These are phyloP conservation scores for Emmelina monodactyla DNA, from an alignment of 2,888 invertebrate species.

Conservation along the genomic window DNA sequence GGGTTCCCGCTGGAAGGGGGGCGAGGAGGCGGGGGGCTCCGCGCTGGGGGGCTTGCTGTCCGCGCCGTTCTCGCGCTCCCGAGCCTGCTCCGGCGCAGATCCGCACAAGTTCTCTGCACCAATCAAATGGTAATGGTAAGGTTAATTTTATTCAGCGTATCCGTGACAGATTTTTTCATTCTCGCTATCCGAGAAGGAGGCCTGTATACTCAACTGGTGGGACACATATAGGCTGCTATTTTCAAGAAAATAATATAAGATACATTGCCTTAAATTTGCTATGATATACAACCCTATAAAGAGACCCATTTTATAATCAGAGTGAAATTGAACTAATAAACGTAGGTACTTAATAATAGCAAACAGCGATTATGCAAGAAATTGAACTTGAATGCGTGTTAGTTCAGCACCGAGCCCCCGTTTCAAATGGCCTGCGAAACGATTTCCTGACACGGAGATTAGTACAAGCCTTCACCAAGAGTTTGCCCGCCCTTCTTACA, in stretches of 20 bases:
- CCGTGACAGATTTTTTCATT: no score
- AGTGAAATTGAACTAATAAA: constrained; percentile 35
- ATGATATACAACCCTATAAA: no score
- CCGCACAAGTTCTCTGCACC: constrained; percentile 51
- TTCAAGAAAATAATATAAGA: no score
- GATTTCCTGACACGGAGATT: constrained; percentile 67
- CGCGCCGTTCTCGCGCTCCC: constrained; percentile 49
- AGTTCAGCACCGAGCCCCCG: constrained; percentile 45
- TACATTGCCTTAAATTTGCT: no score
- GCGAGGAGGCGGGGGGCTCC: constrained; percentile 49
- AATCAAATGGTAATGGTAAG: no score
- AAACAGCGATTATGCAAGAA: constrained; percentile 53
- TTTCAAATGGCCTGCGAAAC: constrained; percentile 65
- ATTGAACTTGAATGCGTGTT: constrained; percentile 57
- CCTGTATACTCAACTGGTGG: no score
- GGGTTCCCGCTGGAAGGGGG: constrained; percentile 53
- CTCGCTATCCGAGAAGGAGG: no score
- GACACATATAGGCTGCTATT: no score
- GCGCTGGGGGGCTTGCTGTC: constrained; percentile 57
- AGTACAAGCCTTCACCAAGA: constrained; percentile 63
- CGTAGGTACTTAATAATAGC: constrained; percentile 22
- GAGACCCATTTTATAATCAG: no score
- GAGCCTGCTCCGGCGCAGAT: constrained; percentile 38
- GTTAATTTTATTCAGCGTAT: no score
- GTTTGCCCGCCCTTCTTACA: constrained; percentile 60